Evolutionary conservation across 2,113 vertebrate genomes (phyloP).

Genomic region (Neogobius melanostomus): DNA sequence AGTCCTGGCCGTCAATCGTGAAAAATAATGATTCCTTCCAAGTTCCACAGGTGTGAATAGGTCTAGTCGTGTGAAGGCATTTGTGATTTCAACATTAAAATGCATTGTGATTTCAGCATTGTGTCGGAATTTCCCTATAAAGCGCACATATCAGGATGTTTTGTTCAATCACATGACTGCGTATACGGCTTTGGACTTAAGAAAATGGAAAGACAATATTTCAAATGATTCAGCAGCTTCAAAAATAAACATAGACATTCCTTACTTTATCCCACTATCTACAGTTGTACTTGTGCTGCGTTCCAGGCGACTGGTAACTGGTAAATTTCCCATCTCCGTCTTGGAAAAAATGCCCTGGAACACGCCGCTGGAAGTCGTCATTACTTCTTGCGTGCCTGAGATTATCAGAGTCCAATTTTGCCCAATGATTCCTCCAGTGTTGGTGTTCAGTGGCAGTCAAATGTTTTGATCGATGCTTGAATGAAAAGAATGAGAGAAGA

Average conservation of each 20-base stretch:
- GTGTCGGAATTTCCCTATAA: constrained; percentile 66
- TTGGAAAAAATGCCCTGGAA: too few relatives aligned
- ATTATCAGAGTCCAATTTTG: too few relatives aligned
- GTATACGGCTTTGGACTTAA: constrained; percentile 51
- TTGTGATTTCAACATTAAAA: constrained; percentile 56
- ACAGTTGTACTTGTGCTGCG: constrained; percentile 24
- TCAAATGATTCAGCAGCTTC: constrained; percentile 68
- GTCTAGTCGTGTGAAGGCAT: constrained; percentile 41
- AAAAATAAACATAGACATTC: constrained; percentile 77
- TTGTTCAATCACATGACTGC: constrained; percentile 54
- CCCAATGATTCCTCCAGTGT: too few relatives aligned
- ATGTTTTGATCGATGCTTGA: too few relatives aligned
- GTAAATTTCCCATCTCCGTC: too few relatives aligned
- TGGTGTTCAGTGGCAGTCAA: too few relatives aligned
- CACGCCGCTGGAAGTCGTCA: too few relatives aligned
- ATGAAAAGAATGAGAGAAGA: too few relatives aligned
- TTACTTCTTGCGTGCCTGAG: too few relatives aligned
- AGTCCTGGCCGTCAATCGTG: constrained; percentile 21
- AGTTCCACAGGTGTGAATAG: constrained; percentile 42
- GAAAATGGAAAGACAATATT: constrained; percentile 59
- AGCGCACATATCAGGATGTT: constrained; percentile 47
- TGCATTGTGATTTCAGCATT: constrained; percentile 55
- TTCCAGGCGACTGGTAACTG: too few relatives aligned
- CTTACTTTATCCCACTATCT: constrained; percentile 66
- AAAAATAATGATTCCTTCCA: constrained; percentile 40